A percentile compares a stretch with the other conserved stretches of the same genome.
These are phyloP conservation scores for Chelonoidis abingdonii DNA, from an alignment of 2,113 vertebrate genomes.

Conservation along the genomic window DNA sequence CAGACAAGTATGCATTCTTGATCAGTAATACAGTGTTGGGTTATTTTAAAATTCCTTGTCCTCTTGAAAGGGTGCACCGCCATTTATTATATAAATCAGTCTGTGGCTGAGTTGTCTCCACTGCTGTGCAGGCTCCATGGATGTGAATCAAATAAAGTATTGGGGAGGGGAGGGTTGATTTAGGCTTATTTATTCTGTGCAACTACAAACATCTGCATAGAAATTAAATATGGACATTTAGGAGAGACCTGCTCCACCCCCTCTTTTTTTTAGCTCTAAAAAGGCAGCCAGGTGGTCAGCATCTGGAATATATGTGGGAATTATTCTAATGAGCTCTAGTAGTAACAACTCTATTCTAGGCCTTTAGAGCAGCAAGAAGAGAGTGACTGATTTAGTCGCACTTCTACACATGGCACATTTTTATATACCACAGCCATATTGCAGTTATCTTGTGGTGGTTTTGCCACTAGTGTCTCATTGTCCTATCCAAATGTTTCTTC, in stretches of 20 bases:
- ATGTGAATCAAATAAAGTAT: slow-evolving; percentile 31
- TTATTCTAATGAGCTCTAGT: slow-evolving; percentile 66
- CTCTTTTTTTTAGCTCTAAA: background rate
- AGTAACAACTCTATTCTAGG: slow-evolving; percentile 38
- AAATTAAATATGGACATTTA: slow-evolving; percentile 61
- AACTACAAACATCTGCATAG: slow-evolving; percentile 63
- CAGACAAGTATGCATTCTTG: background rate
- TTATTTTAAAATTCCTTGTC: slow-evolving; percentile 21
- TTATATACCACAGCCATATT: slow-evolving; percentile 24
- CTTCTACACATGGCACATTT: background rate
- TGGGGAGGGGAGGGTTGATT: background rate
- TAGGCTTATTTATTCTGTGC: slow-evolving; percentile 52
- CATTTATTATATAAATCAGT: slow-evolving; percentile 9
- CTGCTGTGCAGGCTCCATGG: slow-evolving; percentile 8
- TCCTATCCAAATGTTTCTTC: background rate
- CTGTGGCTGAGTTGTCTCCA: background rate
- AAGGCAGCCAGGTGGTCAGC: slow-evolving; percentile 66
- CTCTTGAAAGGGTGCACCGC: background rate
- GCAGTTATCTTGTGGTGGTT: background rate
- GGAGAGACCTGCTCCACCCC: background rate
- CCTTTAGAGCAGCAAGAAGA: slow-evolving; percentile 48
- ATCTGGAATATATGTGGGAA: slow-evolving; percentile 74
- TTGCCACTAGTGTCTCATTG: background rate
- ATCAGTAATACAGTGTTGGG: background rate
- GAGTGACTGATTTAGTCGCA: background rate